Base-by-base conservation (phyloP, 2,797 vertebrate genomes). In the Macrochelys suwanniensis region DNA sequence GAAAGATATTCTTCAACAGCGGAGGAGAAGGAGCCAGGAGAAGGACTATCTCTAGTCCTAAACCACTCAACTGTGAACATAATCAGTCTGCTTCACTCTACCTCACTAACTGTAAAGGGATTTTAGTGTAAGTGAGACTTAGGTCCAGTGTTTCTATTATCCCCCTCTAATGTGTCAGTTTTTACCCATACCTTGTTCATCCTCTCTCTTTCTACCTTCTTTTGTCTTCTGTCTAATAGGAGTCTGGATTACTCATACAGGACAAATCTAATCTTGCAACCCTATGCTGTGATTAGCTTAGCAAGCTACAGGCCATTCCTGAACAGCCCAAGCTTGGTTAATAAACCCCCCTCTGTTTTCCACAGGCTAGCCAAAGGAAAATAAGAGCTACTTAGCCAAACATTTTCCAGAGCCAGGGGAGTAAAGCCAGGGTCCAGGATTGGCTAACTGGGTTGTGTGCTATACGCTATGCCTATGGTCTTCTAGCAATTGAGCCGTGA, bases 291-390 rank as follows among this genome's bases (percentile, higher is more conserved):
- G 94, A 94, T 96, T 97, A 88, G 93, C 68, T 95, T 96, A 92
- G 85, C 95, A 94, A 85, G 87, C 84, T 84, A 74, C 50, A 79
- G 81, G 68, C 87, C 47, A 74, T 82, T 88, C 85, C 91, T 11
- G 1, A 92, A 94, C 21, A 78, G 57, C 8, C 57, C 85, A 91
- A 82, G 90, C 80, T 82, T 84, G 54, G 84, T 94, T 96, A 95
- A 97, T 96, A 97, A 94, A 95, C 88, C 82, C 59, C 49, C 87
- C 90, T 94, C 92, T 94, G 85, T 97, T 97, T 94, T 85, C 54
- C 74, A 76, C 45, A 84, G 78, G 51, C 71, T 56, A 91, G 85
- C 82, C 85, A 96, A 94, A 90, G 81, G 87, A 92, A 88, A 90
- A 77, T 6, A 59, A 77, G 82, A 89, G 65, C 25, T 76, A 93